Conservation (phyloP, 1,140 invertebrate species). For the Trialeurodes vaporariorum region DNA sequence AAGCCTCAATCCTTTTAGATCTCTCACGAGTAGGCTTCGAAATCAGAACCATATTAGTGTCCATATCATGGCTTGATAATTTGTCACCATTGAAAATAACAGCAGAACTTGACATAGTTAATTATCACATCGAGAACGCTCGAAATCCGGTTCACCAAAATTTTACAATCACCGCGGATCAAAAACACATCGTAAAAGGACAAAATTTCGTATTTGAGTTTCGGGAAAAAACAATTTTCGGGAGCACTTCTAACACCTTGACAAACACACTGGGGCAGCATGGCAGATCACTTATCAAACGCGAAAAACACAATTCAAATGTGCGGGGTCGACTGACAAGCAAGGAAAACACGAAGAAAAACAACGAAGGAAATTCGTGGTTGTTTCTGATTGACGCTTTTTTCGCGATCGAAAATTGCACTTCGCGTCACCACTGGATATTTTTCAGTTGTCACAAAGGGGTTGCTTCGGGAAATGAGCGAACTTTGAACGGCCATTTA, state of each 20-base stretch:
- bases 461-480: no score
- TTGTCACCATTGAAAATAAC: slow-evolving; percentile 25
- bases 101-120: slow-evolving; percentile 22
- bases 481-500: no score
- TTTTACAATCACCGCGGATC: not conserved
- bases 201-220: no score
- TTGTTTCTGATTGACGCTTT: no score
- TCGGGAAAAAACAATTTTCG: no score
- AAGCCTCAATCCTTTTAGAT: not conserved
- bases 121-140: not conserved
- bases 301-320: no score
- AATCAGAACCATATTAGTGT: slow-evolving; percentile 29
- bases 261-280: not conserved
- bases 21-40: slow-evolving; percentile 5
- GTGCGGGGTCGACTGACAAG: no score
- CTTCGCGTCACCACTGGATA: no score
- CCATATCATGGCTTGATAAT: slow-evolving; percentile 19
- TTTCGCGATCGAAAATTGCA: no score
- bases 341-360: no score
- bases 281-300: not conserved
- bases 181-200: not conserved
- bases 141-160: not conserved
- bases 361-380: no score
- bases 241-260: not conserved
- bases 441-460: no score